Percentiles rank a stretch among this genome's conserved stretches.
Conservation (phyloP, 2,888 invertebrate genomes). For the Lasius fuliginosus region DNA sequence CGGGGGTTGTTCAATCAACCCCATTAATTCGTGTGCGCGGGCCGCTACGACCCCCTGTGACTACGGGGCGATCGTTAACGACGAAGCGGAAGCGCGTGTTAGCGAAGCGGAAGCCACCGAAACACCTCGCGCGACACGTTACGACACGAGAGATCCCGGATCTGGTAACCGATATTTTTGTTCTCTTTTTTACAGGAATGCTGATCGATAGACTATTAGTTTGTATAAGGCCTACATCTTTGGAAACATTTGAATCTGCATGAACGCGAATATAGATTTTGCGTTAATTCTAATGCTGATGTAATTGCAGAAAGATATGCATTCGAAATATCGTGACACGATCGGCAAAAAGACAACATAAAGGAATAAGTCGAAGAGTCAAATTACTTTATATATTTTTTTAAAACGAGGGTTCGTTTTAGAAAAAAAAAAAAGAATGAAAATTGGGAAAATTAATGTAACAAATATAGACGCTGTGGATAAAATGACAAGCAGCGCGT, state of each 20-base stretch:
- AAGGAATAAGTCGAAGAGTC: too few relatives aligned
- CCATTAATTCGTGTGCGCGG: conserved; percentile 62
- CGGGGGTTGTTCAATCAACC: conserved; percentile 67
- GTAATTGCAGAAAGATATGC: too few relatives aligned
- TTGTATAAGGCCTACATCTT: neutral
- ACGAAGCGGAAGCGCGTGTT: conserved; percentile 37
- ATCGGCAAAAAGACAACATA: too few relatives aligned
- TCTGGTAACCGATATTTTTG: conserved; percentile 38
- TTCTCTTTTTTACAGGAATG: neutral
- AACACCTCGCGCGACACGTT: conserved; percentile 33
- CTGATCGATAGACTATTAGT: neutral
- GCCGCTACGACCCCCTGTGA: conserved; percentile 47
- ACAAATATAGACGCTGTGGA: neutral
- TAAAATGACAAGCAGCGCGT: neutral
- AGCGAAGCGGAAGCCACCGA: conserved; percentile 29
- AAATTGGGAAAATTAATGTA: too few relatives aligned
- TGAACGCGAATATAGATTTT: neutral
- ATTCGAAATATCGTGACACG: too few relatives aligned
- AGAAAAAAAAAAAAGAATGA: too few relatives aligned
- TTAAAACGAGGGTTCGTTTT: too few relatives aligned
- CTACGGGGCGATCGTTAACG: conserved; percentile 52
- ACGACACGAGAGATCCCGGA: neutral
- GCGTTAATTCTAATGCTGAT: neutral
- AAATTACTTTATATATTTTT: too few relatives aligned
- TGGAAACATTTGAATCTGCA: neutral